These are phyloP conservation scores for Fulmarus glacialis DNA, from an alignment of 2,113 vertebrate species.

Conservation along the genomic window DNA sequence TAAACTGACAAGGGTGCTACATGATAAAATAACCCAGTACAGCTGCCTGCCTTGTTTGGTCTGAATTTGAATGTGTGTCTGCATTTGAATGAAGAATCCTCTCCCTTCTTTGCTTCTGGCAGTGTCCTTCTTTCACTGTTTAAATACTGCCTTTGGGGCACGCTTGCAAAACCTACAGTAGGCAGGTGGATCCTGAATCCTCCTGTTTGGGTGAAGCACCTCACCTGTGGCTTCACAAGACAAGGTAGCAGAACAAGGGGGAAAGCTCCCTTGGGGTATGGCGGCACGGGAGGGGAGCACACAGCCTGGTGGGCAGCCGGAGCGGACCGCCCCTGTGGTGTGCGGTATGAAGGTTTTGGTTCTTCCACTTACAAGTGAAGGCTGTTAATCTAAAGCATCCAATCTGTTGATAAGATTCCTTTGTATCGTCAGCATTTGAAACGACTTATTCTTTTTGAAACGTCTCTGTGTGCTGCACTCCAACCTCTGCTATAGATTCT, in stretches of 20 bases:
- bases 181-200: not conserved
- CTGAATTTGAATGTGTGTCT: not conserved
- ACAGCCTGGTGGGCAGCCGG: accelerated
- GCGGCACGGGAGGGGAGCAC: not conserved
- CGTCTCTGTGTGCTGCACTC: not conserved
- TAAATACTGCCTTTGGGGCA: not conserved
- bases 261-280: accelerated
- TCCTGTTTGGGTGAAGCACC: not conserved
- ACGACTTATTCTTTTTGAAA: not conserved
- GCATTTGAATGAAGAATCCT: not conserved
- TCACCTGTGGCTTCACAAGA: accelerated
- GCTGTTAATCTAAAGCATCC: not conserved
- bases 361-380: not conserved
- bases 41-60: not conserved
- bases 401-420: not conserved
- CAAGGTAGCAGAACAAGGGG: accelerated
- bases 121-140: not conserved
- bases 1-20: not conserved
- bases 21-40: not conserved
- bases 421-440: not conserved
- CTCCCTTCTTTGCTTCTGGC: not conserved
- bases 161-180: not conserved
- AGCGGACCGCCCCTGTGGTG: accelerated
- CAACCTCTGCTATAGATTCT: accelerated
- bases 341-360: too few species aligned